Evolutionary conservation across 2,888 invertebrate species (phyloP), one percentile per base, ranked within the genome.

Genomic region (Alloplasta piceator): DNA sequence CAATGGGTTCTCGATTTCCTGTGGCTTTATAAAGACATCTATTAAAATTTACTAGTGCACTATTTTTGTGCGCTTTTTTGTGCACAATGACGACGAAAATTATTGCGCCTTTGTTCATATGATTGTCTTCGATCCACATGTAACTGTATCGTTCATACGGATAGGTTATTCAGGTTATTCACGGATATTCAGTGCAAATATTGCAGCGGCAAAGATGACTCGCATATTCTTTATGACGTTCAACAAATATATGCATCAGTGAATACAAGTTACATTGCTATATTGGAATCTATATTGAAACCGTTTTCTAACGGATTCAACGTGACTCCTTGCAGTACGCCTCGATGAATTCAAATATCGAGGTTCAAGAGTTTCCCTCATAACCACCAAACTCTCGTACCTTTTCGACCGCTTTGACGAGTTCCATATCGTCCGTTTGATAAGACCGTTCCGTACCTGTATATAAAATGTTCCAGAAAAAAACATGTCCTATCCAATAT

Each of bases 281-380:
- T 46, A 66, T 61, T 16, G 12, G 52, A 14, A 46, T 61, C 46
- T 64, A 52, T 63, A 58, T 68, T 75, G 55, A 58, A 76, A 67
- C 26, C 26, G 48, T 46, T 56, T 67, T 41, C 55, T 41, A 14
- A 26, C 26, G 67, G 36, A 56, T 67, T 60, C 64, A 14, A 71
- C 9, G 50, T 43, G 39, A 66, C 48, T 50, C 12, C n/a, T 38
- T 38, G 26, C 26, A 26, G 36, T 61, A 75, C 64, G 74, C 58
- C 50, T 74, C 38, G 38, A 16, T 43, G 72, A 39, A 76, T 80
- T 66, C 74, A 61, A 75, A 80, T 74, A 80, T 76, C 43, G 56
- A 56, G 50, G n/a, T 63, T 67, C 48, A 41, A 55, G 55, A 56
- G 46, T 39, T 64, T 9, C 55, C 12, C 14, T 39, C 14, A 43